phyloP scores from a whole-genome alignment of 2,113 vertebrate genomes.

The Oenanthe melanoleuca region DNA sequence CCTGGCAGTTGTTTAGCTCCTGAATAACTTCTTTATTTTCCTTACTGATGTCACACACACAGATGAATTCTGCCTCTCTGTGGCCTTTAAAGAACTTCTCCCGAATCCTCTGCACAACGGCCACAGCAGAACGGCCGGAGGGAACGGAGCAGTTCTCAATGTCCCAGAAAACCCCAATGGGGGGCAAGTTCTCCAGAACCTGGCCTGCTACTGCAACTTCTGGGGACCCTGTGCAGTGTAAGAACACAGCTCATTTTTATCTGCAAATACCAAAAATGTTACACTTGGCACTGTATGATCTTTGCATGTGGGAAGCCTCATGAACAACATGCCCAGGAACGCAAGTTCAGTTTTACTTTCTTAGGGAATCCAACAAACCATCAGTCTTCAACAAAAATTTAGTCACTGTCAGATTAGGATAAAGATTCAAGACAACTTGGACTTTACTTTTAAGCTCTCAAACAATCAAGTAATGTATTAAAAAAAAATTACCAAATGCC shows the following conservation, averaged over 20 bases:
- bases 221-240: conserved; percentile 78
- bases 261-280: not conserved
- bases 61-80: conserved; percentile 98
- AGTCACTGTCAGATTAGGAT: not conserved
- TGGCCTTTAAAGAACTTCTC: conserved; percentile 94
- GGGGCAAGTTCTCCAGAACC: conserved; percentile 89
- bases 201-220: conserved; percentile 78
- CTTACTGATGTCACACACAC: conserved; percentile 98
- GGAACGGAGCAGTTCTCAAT: conserved; percentile 98
- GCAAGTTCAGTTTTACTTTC: not conserved
- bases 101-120: conserved; percentile 92
- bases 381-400: not conserved
- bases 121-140: conserved; percentile 89
- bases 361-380: not conserved
- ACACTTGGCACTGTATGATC: not conserved
- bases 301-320: not conserved
- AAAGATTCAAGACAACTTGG: not conserved
- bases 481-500: not conserved
- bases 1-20: conserved; percentile 99
- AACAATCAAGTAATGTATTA: not conserved
- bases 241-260: conserved; percentile 8
- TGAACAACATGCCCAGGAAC: not conserved
- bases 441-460: not conserved
- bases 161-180: conserved; percentile 98
- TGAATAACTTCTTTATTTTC: conserved; percentile 98